Percentiles rank a stretch among this genome's conserved stretches.
phyloP scores from a whole-genome alignment of 2,113 vertebrate species.

The pig (Sus scrofa) region DNA sequence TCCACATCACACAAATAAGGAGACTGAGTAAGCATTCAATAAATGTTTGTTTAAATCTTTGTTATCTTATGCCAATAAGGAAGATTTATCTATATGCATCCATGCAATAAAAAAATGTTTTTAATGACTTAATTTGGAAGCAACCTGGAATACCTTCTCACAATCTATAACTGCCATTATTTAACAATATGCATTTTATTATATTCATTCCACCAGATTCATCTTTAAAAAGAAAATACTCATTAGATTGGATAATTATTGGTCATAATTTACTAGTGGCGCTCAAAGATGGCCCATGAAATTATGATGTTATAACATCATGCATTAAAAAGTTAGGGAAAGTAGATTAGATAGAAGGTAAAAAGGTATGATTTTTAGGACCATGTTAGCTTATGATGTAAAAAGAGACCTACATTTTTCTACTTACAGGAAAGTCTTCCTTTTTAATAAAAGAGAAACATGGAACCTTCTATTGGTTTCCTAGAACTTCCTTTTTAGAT shows the following conservation, averaged over 20 bases:
- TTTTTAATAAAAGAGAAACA: background rate
- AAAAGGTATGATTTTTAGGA: background rate
- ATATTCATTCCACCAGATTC: background rate
- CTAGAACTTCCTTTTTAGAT: background rate
- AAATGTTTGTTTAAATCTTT: constrained; percentile 20
- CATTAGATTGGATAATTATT: background rate
- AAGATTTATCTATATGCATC: background rate
- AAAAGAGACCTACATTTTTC: background rate
- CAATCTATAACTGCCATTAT: background rate
- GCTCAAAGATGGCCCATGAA: background rate
- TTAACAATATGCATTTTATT: background rate
- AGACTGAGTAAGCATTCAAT: background rate
- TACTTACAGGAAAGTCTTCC: background rate
- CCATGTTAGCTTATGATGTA: background rate
- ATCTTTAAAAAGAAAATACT: constrained; percentile 22
- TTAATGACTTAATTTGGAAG: constrained; percentile 12
- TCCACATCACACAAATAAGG: background rate
- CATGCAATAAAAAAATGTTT: background rate
- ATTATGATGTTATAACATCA: background rate
- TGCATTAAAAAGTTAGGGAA: background rate
- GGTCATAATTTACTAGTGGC: background rate
- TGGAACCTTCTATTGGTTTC: background rate
- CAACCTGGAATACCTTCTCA: background rate
- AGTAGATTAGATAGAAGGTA: background rate
- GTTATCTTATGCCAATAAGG: background rate